Base-by-base conservation (phyloP, 2,113 vertebrate species). In the Peucedramus taeniatus region DNA sequence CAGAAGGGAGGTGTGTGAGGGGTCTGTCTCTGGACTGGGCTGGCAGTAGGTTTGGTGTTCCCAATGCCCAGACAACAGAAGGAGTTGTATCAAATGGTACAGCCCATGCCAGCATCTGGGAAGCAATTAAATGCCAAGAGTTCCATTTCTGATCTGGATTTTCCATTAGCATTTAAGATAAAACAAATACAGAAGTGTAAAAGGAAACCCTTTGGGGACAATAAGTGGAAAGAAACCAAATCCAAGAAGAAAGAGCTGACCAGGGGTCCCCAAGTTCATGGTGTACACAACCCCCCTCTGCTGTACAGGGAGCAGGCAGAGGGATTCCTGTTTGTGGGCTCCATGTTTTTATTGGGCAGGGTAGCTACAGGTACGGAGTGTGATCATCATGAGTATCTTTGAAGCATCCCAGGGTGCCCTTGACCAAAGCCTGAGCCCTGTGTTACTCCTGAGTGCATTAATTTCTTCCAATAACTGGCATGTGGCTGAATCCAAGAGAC, bases 291-390 rank as follows among this genome's bases (percentile, higher is more conserved):
- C 13, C 7, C 13, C 7, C 18, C 5, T 84, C n/a, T 87, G 27
- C 57, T n/a, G 33, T 2, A 1, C 0, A 4, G 37, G 27, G 69
- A 45, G 17, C 0, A 0, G 57, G 40, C 15, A 37, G 37, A 61
- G 60, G n/a, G 30, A 11, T n/a, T 37, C 33, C 35, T 54, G 6
- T 33, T 42, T 2, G 2, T 54, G 33, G 23, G 12, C 21, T 54
- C 18, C 1, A 0, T 31, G 45, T 70, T 42, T 70, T 6, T 39
- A 22, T 42, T 50, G 71, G 26, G 11, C 31, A 45, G 45, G 65
- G 31, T 44, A 89, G 40, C 50, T 50, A 28, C 59, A 47, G 33
- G 10, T 56, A 30, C 24, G 37, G 72, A 26, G 28, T 1, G 0
- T 6, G 9, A 5, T 44, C 1, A 2, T 57, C 18, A 28, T 3